Base-by-base conservation (phyloP, 2,888 invertebrate species). In the Agrotis segetum region DNA sequence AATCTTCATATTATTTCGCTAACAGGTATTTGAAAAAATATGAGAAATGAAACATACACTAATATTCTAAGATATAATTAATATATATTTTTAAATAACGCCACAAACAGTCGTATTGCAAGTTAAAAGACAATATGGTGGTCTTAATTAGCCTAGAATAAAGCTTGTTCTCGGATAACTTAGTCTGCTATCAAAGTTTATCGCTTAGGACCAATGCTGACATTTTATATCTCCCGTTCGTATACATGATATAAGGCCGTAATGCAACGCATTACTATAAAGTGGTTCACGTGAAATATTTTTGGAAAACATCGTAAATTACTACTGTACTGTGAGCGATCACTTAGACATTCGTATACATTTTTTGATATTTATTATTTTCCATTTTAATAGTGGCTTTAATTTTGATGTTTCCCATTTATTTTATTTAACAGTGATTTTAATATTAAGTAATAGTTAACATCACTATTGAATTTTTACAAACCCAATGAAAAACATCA, bases 161-260 rank as follows among this genome's bases (percentile, higher is more conserved):
- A 96, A 96, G 96, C 96, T 95, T 94, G 91, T 83, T 91, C 90
- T 90, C 91, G 92, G 94, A 91, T 92, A 92, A 92, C 90, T 88
- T 87, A 91, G 88, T 88, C 86, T 87, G 88, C 91, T 91, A 91
- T 90, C 87, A 86, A 85, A 91, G 89, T 82, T 88, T 87, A 91
- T 89, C 90, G 89, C 92, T 91, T 91, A 93, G 91, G 92, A 92
- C 92, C 92, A 91, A 90, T 92, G 92, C 90, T 87, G 91, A 92
- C 91, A 88, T 91, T 91, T 88, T 92, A 95, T 83, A 92, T 85
- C 85, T 88, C 91, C 93, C 85, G 88, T 91, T 97, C 97, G 97
- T 97, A 97, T 97, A 97, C 97, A 97, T 97, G 96, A 96, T 96
- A 96, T 97, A 97, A 97, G 97, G 97, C 97, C 96, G 96, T 92